phyloP scores from a whole-genome alignment of 1,140 invertebrate genomes.

The Rhyzopertha dominica region DNA sequence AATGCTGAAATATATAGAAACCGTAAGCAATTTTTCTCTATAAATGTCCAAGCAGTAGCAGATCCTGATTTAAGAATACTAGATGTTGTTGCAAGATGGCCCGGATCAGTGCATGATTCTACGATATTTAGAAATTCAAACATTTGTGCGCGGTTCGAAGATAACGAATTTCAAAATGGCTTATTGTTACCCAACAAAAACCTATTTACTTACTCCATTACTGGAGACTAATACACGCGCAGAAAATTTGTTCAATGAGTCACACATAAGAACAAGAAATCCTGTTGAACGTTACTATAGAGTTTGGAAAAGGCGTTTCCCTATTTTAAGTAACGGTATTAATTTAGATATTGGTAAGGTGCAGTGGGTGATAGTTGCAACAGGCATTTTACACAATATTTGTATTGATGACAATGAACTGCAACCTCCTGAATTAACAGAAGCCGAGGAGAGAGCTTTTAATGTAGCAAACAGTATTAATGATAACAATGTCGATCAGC shows the following conservation, averaged over 20 bases:
- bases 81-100: slow-evolving; percentile 41
- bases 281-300: slow-evolving; percentile 38
- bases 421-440: too few relatives aligned
- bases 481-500: too few relatives aligned
- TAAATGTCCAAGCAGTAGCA: slow-evolving; percentile 42
- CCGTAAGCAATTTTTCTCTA: slow-evolving; percentile 41
- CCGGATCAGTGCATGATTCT: slow-evolving; percentile 38
- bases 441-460: too few relatives aligned
- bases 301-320: slow-evolving; percentile 39
- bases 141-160: slow-evolving; percentile 13
- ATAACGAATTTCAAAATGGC: not conserved
- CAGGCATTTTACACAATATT: slow-evolving; percentile 19
- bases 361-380: slow-evolving; percentile 33
- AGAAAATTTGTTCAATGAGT: slow-evolving; percentile 36
- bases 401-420: too few relatives aligned
- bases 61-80: slow-evolving; percentile 28
- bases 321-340: slow-evolving; percentile 27
- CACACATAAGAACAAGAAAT: slow-evolving; percentile 40
- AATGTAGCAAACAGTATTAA: too few relatives aligned
- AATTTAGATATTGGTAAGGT: slow-evolving; percentile 27
- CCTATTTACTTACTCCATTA: slow-evolving; percentile 36
- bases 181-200: slow-evolving; percentile 21
- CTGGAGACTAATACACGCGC: slow-evolving; percentile 21
- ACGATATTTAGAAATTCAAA: slow-evolving; percentile 36
- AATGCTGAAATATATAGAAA: slow-evolving; percentile 42